A percentile compares a stretch with the other conserved stretches of the same genome.
Evolutionary conservation across 2,797 vertebrate genomes (phyloP).

Genomic region (Coregonus suidteri): DNA sequence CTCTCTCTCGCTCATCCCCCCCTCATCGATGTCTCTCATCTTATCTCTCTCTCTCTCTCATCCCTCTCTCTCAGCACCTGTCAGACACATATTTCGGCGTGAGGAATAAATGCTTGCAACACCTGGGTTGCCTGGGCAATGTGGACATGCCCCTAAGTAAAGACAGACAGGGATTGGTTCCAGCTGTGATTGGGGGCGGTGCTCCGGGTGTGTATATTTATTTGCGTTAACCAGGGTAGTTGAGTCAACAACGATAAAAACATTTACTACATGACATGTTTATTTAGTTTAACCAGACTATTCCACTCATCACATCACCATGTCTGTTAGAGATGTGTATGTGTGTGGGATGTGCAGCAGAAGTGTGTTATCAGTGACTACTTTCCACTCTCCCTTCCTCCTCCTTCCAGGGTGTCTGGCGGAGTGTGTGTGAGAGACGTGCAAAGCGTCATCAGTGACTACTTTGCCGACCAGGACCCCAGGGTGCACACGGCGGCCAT

Average conservation of each 20-base stretch:
- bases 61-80: conserved; percentile 77
- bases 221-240: not conserved
- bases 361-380: not conserved
- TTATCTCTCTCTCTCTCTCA: not conserved
- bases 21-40: not conserved
- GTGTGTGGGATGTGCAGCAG: not conserved
- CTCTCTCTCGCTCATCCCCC: no score
- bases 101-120: conserved; percentile 92
- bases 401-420: conserved; percentile 7
- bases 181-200: conserved; percentile 44
- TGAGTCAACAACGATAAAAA: not conserved
- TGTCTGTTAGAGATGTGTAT: not conserved
- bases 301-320: not conserved
- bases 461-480: conserved; percentile 94
- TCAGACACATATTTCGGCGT: conserved; percentile 91
- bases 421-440: conserved; percentile 80
- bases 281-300: not conserved
- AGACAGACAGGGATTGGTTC: conserved; percentile 73
- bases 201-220: not conserved
- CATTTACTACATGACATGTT: not conserved
- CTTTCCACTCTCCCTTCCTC: not conserved
- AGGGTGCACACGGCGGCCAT: conserved; percentile 92
- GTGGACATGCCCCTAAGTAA: conserved; percentile 80
- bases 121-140: conserved; percentile 88
- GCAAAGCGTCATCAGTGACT: conserved; percentile 92